phyloP scores from a whole-genome alignment of 2,797 vertebrate genomes.

The Pangasius macronema region DNA sequence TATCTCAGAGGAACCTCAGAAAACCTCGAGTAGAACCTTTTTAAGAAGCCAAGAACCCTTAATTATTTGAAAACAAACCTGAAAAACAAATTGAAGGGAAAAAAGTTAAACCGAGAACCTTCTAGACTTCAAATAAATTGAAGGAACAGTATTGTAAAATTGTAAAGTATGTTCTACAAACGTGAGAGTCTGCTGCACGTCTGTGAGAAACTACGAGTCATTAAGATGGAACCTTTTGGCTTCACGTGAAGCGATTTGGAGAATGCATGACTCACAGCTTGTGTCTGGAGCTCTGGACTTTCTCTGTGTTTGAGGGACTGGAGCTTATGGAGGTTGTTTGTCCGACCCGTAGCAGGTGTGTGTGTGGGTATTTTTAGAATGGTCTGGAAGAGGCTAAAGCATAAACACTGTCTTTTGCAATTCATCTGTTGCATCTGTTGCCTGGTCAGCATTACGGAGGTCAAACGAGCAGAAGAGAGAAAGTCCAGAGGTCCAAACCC shows the following conservation, averaged over 20 bases:
- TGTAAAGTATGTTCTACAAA: not conserved
- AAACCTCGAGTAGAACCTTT: not conserved
- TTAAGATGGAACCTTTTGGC: not conserved
- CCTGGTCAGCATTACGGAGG: constrained; percentile 43
- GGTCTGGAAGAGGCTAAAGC: constrained; percentile 24
- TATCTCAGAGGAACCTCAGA: not conserved
- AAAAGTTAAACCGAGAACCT: not conserved
- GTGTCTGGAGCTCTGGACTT: constrained; percentile 10
- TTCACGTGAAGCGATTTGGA: not conserved
- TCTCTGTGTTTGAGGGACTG: constrained; percentile 23
- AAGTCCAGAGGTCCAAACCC: constrained; percentile 23
- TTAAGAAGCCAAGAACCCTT: not conserved
- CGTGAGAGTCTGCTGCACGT: not conserved
- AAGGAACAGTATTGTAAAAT: not conserved
- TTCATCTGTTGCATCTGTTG: constrained; percentile 45
- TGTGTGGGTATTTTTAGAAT: constrained; percentile 52
- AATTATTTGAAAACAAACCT: not conserved
- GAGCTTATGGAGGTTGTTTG: constrained; percentile 44
- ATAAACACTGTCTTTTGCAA: constrained; percentile 41
- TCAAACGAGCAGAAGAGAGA: constrained; percentile 39
- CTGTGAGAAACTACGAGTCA: not conserved
- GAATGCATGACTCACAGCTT: constrained; percentile 5
- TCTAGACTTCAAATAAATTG: not conserved
- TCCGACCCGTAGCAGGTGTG: constrained; percentile 49
- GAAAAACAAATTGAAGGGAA: not conserved